Percentiles rank a stretch among this genome's conserved stretches.
Evolutionary conservation across 2,888 invertebrate genomes (phyloP).

Genomic region (Leptinotarsa haldemani): DNA sequence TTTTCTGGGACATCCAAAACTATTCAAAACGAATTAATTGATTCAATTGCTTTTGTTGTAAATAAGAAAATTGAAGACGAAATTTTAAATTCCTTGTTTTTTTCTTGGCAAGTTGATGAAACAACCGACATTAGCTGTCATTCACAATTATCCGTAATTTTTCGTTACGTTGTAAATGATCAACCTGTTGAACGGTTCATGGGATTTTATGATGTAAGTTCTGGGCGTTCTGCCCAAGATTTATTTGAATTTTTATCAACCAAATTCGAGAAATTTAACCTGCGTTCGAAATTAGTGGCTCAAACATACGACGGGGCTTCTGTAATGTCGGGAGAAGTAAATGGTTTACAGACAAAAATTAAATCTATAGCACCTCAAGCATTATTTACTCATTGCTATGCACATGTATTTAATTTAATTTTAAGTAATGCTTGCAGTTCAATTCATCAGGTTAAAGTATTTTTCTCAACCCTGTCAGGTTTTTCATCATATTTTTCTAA

Average conservation of each 20-base stretch:
- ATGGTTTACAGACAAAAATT: constrained; percentile 55
- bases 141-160: constrained; percentile 50
- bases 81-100: constrained; percentile 33
- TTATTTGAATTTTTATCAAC: constrained; percentile 49
- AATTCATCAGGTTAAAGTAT: too few relatives aligned
- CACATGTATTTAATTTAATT: too few relatives aligned
- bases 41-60: constrained; percentile 29
- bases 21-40: constrained; percentile 43
- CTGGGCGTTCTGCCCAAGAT: constrained; percentile 41
- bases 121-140: constrained; percentile 47
- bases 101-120: constrained; percentile 44
- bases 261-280: constrained; percentile 32
- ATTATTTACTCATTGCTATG: too few relatives aligned
- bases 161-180: constrained; percentile 51
- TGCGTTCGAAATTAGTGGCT: too few relatives aligned
- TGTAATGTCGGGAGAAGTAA: constrained; percentile 52
- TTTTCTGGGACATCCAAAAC: constrained; percentile 39
- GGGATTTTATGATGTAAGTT: constrained; percentile 54
- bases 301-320: constrained; percentile 54
- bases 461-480: not conserved
- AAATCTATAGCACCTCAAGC: not conserved
- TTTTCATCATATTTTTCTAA: too few relatives aligned
- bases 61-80: constrained; percentile 32
- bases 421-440: too few relatives aligned
- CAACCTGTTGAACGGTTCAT: constrained; percentile 54